Evolutionary conservation across 1,140 invertebrate genomes (phyloP), one percentile per base, ranked within the genome.

Genomic region (Vollenhovia emeryi): DNA sequence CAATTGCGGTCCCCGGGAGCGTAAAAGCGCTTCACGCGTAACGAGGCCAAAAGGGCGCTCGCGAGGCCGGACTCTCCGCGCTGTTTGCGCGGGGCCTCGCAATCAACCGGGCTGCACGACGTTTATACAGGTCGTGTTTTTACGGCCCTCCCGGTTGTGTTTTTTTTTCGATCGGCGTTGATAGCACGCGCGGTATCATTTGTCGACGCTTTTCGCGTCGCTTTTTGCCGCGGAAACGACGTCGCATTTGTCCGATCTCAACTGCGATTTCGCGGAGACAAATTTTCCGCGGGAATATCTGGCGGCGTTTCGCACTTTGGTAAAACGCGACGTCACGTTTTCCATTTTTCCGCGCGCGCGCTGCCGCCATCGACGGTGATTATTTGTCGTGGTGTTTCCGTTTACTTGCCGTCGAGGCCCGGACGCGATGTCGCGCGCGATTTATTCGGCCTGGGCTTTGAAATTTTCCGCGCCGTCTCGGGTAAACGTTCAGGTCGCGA

Each of bases 231-330:
- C 7, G 9, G 13, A 82, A 57, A 71, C 66, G 36, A 43, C 5
- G 4, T 36, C 15, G 36, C 50, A 36, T 57, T 57, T 57, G 64
- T 80, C n/a, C 78, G 64, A 69, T 55, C 50, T 55, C 36, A 43
- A 36, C 33, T 43, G 18, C 52, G 50, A 80, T 71, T 40, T 9
- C 48, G 33, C 18, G 36, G 13, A 45, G 57, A 82, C 50, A 43
- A 73, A 82, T 82, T 82, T 71, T 82, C 36, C 78, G 24, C 66
- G 33, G 3, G 13, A 8, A 73, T 71, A 73, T 43, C 66, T 50
- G 59, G n/a, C 27, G 9, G 15, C 48, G 48, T 21, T 71, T 57
- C 30, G 18, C 78, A 69, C 30, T 71, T 82, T 45, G 78, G 43
- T 59, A 73, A 82, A 82, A 59, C 68, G 66, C 27, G 9, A 71